Conservation (phyloP, 2,113 vertebrate species). For the Camelus dromedarius region DNA sequence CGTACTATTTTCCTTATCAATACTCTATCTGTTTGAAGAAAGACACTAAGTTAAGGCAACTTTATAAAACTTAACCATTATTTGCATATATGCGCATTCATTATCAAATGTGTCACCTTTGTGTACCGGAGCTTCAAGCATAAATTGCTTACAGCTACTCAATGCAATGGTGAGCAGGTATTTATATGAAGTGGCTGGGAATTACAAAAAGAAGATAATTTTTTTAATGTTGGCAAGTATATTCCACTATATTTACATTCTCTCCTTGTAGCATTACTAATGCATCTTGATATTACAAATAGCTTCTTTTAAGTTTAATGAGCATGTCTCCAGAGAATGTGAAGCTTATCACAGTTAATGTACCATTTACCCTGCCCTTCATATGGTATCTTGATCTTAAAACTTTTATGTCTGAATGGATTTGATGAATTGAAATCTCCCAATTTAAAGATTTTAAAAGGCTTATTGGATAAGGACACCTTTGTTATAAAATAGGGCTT, state of each 20-base stretch:
- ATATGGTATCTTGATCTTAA: constrained; percentile 12
- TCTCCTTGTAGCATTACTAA: not conserved
- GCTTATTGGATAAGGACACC: not conserved
- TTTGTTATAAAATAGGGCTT: constrained; percentile 26
- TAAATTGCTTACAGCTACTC: not conserved
- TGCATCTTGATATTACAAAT: not conserved
- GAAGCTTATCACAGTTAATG: not conserved
- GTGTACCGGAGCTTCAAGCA: not conserved
- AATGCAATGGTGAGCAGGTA: not conserved
- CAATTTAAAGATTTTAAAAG: constrained; percentile 50
- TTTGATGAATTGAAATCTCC: constrained; percentile 55
- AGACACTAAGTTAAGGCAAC: not conserved
- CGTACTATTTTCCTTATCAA: not conserved
- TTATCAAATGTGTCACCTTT: not conserved
- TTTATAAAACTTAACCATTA: not conserved
- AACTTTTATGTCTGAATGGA: constrained; percentile 1
- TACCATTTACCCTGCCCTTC: not conserved
- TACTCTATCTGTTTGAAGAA: not conserved
- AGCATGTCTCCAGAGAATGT: not conserved
- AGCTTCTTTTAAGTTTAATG: constrained; percentile 42
- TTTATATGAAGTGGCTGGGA: not conserved
- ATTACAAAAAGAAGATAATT: not conserved
- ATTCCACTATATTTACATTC: not conserved
- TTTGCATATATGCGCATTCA: not conserved
- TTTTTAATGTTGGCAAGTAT: not conserved